phyloP scores from a whole-genome alignment of 2,113 vertebrate species.

The Hydrolagus affinis region DNA sequence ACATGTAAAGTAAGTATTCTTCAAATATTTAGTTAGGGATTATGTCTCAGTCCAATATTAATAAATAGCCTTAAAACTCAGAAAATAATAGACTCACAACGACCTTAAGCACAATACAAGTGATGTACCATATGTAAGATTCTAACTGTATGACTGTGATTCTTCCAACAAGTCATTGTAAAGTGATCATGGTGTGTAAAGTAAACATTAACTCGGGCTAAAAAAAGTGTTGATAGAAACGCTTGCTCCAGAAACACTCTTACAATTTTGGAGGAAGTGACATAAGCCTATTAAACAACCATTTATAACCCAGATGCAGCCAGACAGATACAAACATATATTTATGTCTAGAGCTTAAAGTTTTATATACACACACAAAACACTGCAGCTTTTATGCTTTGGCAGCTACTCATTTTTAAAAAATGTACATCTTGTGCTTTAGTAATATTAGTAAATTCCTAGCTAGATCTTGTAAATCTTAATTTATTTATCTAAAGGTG shows the following conservation, averaged over 20 bases:
- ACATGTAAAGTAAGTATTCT: background rate
- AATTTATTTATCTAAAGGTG: no score
- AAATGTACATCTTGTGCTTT: no score
- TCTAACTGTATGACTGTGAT: background rate
- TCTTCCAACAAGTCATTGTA: background rate
- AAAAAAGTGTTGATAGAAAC: background rate
- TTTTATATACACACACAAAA: no score
- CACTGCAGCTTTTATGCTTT: no score
- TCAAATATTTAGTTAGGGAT: background rate
- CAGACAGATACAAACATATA: conserved; percentile 9
- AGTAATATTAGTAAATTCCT: no score
- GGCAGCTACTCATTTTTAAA: no score
- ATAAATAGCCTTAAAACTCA: background rate
- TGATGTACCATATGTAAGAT: background rate
- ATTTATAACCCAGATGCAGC: background rate
- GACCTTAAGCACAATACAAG: conserved; percentile 15
- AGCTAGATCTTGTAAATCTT: no score
- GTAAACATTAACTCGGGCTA: background rate
- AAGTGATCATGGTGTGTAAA: background rate
- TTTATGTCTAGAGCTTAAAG: background rate
- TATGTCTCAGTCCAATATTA: conserved; percentile 11
- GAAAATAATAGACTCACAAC: background rate
- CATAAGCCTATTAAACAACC: background rate
- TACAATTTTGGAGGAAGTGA: background rate
- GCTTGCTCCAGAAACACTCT: background rate